Percentiles rank a stretch among this genome's conserved stretches.
These are phyloP conservation scores for Catostomus latipinnis DNA, from an alignment of 2,797 vertebrate species.

Conservation along the genomic window DNA sequence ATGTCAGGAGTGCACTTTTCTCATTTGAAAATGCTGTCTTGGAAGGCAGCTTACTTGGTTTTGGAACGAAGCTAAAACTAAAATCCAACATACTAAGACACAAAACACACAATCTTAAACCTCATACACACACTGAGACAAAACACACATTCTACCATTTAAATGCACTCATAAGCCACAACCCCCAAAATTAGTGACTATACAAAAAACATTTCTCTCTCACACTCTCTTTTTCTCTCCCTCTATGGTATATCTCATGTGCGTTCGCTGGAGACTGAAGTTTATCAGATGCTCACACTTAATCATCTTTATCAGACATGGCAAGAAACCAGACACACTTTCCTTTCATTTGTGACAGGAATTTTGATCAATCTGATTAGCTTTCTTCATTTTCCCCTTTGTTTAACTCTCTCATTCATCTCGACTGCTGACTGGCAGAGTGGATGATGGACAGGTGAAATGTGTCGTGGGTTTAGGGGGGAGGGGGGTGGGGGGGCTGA, in stretches of 20 bases:
- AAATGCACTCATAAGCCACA: not conserved
- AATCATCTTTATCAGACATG: constrained; percentile 54
- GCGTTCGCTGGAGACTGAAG: constrained; percentile 39
- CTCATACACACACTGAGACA: not conserved
- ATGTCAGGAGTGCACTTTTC: too few species aligned
- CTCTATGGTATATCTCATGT: not conserved
- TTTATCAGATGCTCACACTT: constrained; percentile 52
- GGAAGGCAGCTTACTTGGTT: not conserved
- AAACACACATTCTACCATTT: not conserved
- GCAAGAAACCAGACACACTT: constrained; percentile 56
- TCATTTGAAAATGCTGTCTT: not conserved
- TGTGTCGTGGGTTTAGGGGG: not conserved
- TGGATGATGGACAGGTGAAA: not conserved
- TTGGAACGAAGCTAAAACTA: not conserved
- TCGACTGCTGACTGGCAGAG: constrained; percentile 5
- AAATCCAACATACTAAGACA: not conserved
- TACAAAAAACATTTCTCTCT: constrained; percentile 6
- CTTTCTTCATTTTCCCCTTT: constrained; percentile 60
- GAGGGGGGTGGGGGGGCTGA: not conserved
- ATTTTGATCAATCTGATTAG: constrained; percentile 64
- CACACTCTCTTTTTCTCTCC: not conserved
- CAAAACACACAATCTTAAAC: not conserved
- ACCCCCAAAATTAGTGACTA: not conserved
- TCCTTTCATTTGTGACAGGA: constrained; percentile 63
- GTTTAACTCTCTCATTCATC: constrained; percentile 34